Evolutionary conservation across 2,113 vertebrate species (phyloP), one percentile per base, ranked within the genome.

Genomic region (Pagrus major): DNA sequence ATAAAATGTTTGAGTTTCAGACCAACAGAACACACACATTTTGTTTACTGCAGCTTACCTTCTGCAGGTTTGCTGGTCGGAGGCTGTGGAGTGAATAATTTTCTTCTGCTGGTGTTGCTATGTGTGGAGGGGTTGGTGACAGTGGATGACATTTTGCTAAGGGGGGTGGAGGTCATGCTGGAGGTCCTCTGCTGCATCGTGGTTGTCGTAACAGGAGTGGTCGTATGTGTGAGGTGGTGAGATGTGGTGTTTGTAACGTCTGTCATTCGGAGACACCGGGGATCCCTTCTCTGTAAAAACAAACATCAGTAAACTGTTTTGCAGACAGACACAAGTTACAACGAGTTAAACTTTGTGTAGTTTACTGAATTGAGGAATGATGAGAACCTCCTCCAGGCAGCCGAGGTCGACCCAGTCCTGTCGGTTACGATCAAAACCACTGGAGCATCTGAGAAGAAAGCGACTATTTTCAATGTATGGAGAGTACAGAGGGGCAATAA

Each of bases 331-430:
- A 14, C 2, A 41, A 46, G 60, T 20, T 58, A 21, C 6, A 29
- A 64, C 1, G 12, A 18, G 35, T n/a, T 31, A 10, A 2, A 68
- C 5, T 56, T 59, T 64, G n/a, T 78, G 25, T 0, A 54, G 25
- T 78, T 72, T 16, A 15, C 9, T 20, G 5, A 44, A 63, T 67
- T 52, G 31, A 21, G 71, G 71, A 77, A 42, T 29, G 49, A 75
- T 25, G 18, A 31, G 1, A 78, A 99, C 97, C 97, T 98, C 96
- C 85, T 97, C 96, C 16, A 92, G 94, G 69, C 98, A 99, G 90
- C 97, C 95, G 11, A 91, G 95, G 92, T 99, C 98, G 54, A 99
- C 97, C 98, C 98, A 99, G n/a, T 98, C 97, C 90, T 99, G 98
- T 1, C 98, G 96, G 73, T 96, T 95, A 33, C 97, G 97, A 88